Evolutionary conservation across 2,888 invertebrate genomes (phyloP), one percentile per base, ranked within the genome.

Genomic region (Seira ritae): DNA sequence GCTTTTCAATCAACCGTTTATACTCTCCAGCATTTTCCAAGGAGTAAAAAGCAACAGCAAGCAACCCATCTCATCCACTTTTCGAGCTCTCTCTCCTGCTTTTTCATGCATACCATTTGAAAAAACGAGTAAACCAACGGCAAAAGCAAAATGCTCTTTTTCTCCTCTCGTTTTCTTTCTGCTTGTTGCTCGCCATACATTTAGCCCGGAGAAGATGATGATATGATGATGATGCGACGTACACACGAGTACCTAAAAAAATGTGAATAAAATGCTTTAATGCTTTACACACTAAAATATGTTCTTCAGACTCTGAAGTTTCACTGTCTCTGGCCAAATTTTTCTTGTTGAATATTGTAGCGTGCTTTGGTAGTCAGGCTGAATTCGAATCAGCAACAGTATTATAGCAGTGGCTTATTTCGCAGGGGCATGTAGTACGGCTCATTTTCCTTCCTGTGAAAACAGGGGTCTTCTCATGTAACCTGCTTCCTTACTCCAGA

Each of bases 1-100:
- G 60, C 76, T 76, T 76, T 75, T 77, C 77, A 77, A 77, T 77
- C 77, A 77, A 68, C 77, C 50, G 46, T 60, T 46, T 20, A 15
- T 67, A 67, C 65, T 60, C n/a, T n/a, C 15, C 17, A 60, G 60
- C 60, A 75, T 19, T 19, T 68, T 68, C 23, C n/a, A 68, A 68
- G 22, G 3, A 31, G 70, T 46, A 20, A 31, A 70, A 23, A 42
- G 20, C n/a, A n/a, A n/a, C n/a, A 42, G 42, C 42, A 42, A 42
- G 42, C 42, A 4, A n/a, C 12, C 42, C 12, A 42, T 42, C 42
- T 42, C 42, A 8, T 42, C 42, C 42, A 4, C 42, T 4, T n/a
- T n/a, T n/a, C n/a, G n/a, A n/a, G n/a, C n/a, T n/a, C n/a, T n/a
- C n/a, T n/a, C n/a, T n/a, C n/a, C 60, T 60, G 60, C 60, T 77